Base-by-base conservation (phyloP, 2,113 vertebrate genomes). In the Microcebus lehilahytsara region DNA sequence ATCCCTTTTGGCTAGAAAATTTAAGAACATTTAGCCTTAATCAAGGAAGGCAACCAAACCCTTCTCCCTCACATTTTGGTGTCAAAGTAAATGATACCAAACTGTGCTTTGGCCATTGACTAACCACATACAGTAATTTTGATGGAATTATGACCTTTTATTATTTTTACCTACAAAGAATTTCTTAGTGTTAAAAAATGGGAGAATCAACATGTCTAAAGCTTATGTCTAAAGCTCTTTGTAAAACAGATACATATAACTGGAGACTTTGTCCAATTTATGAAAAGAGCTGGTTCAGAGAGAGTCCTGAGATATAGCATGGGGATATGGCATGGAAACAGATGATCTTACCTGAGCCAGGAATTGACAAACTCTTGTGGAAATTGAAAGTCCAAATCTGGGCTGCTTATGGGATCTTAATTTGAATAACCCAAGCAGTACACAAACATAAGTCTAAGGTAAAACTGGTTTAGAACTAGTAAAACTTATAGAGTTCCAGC, bases 151-250 rank as follows among this genome's bases (percentile, higher is more conserved):
- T 37, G 56, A 69, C 16, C 62, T 88, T 86, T 5, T 37, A 32
- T 79, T 12, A 67, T 69, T 94, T 97, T 96, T 91, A 46, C 85
- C 23, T 88, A 75, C 6, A 67, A 89, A 92, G 3, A 7, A 2
- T 88, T 97, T 91, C 56, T 79, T 91, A 89, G 53, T 85, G 25
- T 85, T 94, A 86, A 72, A 53, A 88, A 92, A 88, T 71, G 46
- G 60, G 93, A 85, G 74, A 49, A 27, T 32, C 8, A 32, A 77
- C 74, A 9, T 77, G 27, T 77, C 42, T 77, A 46, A 75, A 92
- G 34, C 8, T 42, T 79, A 93, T 17, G 20, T 91, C 34, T 72
- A 94, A 78, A 72, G 40, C 9, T 88, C 17, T 96, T 88, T 81
- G 4, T 42, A 67, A 22, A 27, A 34, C 67, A 40, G 51, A 17